These are phyloP conservation scores for Cephus runcator DNA, from an alignment of 2,888 invertebrate genomes.

Conservation along the genomic window DNA sequence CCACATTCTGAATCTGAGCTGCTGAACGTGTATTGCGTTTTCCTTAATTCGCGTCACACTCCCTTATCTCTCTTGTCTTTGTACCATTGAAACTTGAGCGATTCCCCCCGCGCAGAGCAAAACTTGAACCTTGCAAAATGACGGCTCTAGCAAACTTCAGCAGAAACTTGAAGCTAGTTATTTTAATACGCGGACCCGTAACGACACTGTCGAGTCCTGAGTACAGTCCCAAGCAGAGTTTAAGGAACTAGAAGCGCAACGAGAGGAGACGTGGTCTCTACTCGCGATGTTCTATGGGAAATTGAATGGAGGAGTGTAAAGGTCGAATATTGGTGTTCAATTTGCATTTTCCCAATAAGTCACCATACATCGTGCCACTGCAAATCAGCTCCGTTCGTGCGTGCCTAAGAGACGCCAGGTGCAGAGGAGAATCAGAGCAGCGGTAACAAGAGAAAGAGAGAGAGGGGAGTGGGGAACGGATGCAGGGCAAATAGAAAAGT, in stretches of 20 bases:
- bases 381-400: slow-evolving; percentile 21
- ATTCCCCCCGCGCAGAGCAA: slow-evolving; percentile 21
- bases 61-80: slow-evolving; percentile 16
- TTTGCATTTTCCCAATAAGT: slow-evolving; percentile 50
- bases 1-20: too few species aligned
- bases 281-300: too few species aligned
- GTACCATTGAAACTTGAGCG: slow-evolving; percentile 29
- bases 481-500: not conserved
- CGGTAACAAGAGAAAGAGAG: not conserved
- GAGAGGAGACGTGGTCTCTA: too few species aligned
- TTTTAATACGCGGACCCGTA: slow-evolving; percentile 41
- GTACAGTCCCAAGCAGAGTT: slow-evolving; percentile 5
- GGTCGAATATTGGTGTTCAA: slow-evolving; percentile 53
- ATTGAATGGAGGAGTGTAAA: too few species aligned
- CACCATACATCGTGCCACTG: slow-evolving; percentile 41
- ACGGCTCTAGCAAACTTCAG: slow-evolving; percentile 30
- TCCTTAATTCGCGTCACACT: not conserved
- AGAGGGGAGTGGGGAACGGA: not conserved
- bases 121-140: slow-evolving; percentile 36
- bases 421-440: too few species aligned
- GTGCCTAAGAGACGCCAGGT: not conserved
- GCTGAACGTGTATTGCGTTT: too few species aligned
- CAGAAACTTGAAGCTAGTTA: slow-evolving; percentile 41
- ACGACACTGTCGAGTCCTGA: slow-evolving; percentile 2
- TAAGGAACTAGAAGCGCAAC: slow-evolving; percentile 12